Conservation (phyloP, 1,140 invertebrate species). For the Heterodera schachtii region DNA sequence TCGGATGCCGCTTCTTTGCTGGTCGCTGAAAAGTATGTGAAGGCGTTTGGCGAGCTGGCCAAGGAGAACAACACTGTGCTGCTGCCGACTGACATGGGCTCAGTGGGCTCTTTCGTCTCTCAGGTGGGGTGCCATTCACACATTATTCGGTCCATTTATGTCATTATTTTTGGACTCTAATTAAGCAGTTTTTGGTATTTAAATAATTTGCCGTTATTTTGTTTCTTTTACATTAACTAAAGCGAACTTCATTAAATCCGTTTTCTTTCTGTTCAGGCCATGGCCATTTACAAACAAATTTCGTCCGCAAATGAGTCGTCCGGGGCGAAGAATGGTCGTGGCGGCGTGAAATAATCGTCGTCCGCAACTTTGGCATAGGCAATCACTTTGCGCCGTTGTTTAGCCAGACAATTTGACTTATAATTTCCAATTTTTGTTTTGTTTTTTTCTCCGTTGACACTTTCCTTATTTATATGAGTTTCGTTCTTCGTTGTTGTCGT, state of each 20-base stretch:
- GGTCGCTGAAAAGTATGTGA: conserved; percentile 52
- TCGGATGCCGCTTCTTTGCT: conserved; percentile 38
- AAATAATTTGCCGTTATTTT: too few species aligned
- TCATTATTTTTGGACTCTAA: too few species aligned
- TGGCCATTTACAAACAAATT: conserved; percentile 54
- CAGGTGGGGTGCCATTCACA: neutral
- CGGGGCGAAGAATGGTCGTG: conserved; percentile 16
- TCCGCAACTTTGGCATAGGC: neutral
- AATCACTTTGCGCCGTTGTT: neutral
- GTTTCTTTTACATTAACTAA: too few species aligned
- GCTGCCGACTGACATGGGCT: conserved; percentile 73
- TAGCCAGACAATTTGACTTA: neutral
- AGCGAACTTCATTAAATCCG: neutral
- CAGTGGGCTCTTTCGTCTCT: conserved; percentile 22
- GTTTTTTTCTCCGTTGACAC: neutral
- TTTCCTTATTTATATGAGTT: conserved; percentile 1
- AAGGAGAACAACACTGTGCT: conserved; percentile 91
- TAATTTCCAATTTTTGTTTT: neutral
- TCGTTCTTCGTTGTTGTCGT: too few species aligned
- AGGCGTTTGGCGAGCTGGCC: conserved; percentile 72
- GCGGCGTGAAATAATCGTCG: neutral
- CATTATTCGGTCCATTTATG: neutral
- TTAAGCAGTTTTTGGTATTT: too few species aligned
- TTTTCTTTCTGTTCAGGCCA: conserved; percentile 41
- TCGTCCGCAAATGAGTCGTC: conserved; percentile 16